A percentile compares a stretch with the other conserved stretches of the same genome.
phyloP scores from a whole-genome alignment of 2,113 vertebrate genomes.

The Tragulus kanchil region DNA sequence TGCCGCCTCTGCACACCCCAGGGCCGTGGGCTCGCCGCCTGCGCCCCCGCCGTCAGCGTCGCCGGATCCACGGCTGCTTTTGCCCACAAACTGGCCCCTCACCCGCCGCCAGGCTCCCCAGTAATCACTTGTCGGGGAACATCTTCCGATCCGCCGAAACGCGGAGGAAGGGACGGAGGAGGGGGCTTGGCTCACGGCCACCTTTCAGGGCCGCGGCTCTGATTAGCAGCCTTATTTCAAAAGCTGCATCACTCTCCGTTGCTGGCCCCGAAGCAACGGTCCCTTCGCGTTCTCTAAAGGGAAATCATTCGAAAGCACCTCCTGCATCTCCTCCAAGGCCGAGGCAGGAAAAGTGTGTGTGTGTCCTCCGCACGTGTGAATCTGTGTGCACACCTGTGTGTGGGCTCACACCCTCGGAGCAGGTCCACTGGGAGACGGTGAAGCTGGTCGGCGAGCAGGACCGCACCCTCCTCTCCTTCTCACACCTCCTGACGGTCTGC shows the following conservation, averaged over 20 bases:
- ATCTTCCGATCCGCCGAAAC: constrained; percentile 12
- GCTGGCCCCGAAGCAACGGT: neutral
- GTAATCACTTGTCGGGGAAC: constrained; percentile 55
- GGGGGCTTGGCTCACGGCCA: neutral
- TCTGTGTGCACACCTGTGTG: neutral
- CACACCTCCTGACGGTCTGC: neutral
- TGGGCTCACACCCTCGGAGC: neutral
- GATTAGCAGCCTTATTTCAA: neutral
- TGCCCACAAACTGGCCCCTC: neutral
- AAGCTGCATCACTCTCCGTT: neutral
- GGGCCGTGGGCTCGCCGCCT: fast-evolving
- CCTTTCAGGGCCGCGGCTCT: neutral
- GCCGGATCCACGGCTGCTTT: neutral
- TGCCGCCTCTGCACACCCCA: neutral
- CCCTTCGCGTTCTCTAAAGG: neutral
- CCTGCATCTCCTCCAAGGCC: neutral
- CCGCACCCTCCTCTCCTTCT: neutral
- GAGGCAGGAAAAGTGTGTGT: neutral
- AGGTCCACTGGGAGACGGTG: neutral
- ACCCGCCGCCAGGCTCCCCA: neutral
- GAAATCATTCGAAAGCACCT: neutral
- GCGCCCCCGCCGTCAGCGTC: neutral
- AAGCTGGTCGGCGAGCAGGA: neutral
- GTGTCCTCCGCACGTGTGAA: neutral
- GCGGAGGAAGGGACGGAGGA: neutral